A percentile compares a stretch with the other conserved stretches of the same genome.
phyloP scores from a whole-genome alignment of 2,797 vertebrate genomes.

The Sebastes hubbsi region DNA sequence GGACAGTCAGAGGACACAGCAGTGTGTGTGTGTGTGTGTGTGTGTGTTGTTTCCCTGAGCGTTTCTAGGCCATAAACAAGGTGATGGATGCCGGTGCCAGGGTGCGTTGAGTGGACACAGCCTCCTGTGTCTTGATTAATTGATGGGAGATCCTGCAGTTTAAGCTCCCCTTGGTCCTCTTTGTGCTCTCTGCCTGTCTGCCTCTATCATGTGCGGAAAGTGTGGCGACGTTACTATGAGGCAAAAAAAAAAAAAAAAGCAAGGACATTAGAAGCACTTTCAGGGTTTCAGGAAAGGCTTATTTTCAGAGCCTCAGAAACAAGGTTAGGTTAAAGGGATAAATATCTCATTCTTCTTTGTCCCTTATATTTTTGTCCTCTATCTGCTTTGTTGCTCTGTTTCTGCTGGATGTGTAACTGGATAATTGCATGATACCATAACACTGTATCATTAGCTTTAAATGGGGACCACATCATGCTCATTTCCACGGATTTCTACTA shows the following conservation, averaged over 20 bases:
- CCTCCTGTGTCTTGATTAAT: constrained; percentile 70
- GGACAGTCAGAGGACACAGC: constrained; percentile 5
- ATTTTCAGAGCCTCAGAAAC: constrained; percentile 32
- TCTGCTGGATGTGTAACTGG: background rate
- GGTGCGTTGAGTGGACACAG: constrained; percentile 66
- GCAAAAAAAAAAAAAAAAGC: background rate
- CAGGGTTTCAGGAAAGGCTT: constrained; percentile 9
- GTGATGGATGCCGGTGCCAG: constrained; percentile 63
- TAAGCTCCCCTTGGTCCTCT: constrained; percentile 32
- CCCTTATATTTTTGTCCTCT: constrained; percentile 3
- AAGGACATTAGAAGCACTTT: constrained; percentile 7
- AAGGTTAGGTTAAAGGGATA: constrained; percentile 21
- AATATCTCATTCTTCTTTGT: background rate
- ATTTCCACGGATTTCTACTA: too few species aligned
- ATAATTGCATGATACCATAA: background rate
- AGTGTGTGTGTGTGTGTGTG: background rate
- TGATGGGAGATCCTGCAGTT: constrained; percentile 56
- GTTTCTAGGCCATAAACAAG: constrained; percentile 54
- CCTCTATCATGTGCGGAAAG: constrained; percentile 10
- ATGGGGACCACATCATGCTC: too few species aligned
- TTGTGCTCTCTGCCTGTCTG: constrained; percentile 26
- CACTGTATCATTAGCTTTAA: background rate
- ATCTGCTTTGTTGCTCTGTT: background rate
- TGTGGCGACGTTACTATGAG: constrained; percentile 8
- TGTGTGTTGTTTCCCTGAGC: constrained; percentile 10